Percentiles rank a stretch among this genome's conserved stretches.
Evolutionary conservation across 2,797 vertebrate species (phyloP).

Genomic region (Hyperoplus lanceolatus): DNA sequence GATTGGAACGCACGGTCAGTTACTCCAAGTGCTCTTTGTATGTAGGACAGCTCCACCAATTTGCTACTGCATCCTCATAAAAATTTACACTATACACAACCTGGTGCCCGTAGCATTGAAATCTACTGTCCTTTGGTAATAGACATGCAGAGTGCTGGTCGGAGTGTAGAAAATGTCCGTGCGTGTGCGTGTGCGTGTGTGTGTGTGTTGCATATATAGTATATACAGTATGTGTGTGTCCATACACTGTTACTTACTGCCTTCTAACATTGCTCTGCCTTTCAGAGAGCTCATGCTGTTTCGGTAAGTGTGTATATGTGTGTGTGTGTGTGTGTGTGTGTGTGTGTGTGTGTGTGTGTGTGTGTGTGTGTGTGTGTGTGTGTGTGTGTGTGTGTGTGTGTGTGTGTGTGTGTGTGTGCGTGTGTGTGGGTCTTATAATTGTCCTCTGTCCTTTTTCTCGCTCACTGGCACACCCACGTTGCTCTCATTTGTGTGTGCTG

Average conservation of each 20-base stretch:
- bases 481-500: conserved; percentile 43
- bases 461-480: conserved; percentile 42
- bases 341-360: conserved; percentile 64
- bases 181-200: conserved; percentile 15
- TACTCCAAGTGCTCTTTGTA: neutral
- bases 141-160: neutral
- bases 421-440: conserved; percentile 44
- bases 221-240: conserved; percentile 26
- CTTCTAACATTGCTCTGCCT: conserved; percentile 84
- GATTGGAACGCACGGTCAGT: neutral
- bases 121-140: neutral
- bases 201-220: conserved; percentile 29
- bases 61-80: neutral
- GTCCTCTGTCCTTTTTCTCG: conserved; percentile 57
- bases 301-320: conserved; percentile 81
- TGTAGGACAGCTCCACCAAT: neutral
- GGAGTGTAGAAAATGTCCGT: conserved; percentile 4
- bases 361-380: conserved; percentile 63
- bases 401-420: no score
- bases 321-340: neutral
- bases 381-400: conserved; percentile 16
- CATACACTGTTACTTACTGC: conserved; percentile 72
- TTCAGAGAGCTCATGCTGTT: conserved; percentile 81
- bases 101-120: no score
- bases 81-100: no score